Conservation (phyloP, 2,113 vertebrate genomes). For the Epinephelus lanceolatus region DNA sequence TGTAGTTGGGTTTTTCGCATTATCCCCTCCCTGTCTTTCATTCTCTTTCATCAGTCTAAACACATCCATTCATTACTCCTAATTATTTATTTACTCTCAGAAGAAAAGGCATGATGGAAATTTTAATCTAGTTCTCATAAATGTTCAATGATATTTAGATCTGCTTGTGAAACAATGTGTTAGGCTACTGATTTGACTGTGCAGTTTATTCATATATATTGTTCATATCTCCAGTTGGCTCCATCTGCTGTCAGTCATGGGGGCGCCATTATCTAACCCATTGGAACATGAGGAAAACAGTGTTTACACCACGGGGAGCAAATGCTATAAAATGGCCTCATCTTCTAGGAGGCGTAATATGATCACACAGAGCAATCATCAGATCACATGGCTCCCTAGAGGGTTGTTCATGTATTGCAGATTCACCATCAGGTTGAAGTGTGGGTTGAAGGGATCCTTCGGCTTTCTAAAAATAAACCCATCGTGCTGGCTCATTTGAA, state of each 20-base stretch:
- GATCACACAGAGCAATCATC: slow-evolving; percentile 33
- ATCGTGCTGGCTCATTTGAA: slow-evolving; percentile 15
- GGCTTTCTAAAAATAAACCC: not conserved
- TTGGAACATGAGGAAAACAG: not conserved
- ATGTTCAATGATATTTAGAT: not conserved
- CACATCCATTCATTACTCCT: not conserved
- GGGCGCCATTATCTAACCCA: not conserved
- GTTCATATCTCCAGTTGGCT: not conserved
- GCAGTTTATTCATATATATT: not conserved
- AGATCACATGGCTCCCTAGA: not conserved
- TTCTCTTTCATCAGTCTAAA: not conserved
- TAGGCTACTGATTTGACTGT: not conserved
- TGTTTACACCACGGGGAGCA: slow-evolving; percentile 11
- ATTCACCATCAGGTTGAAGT: not conserved
- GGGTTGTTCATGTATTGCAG: not conserved
- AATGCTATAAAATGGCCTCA: slow-evolving; percentile 16
- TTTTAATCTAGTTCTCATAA: not conserved
- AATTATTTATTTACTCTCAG: not conserved
- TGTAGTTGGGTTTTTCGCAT: too few relatives aligned
- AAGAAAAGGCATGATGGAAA: not conserved
- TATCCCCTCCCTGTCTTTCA: too few relatives aligned
- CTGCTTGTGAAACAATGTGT: not conserved
- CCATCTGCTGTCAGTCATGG: not conserved
- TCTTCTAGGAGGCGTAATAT: slow-evolving; percentile 13
- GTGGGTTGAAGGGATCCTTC: not conserved